Evolutionary conservation across 2,888 invertebrate species (phyloP).

Genomic region (Philereme transversata): DNA sequence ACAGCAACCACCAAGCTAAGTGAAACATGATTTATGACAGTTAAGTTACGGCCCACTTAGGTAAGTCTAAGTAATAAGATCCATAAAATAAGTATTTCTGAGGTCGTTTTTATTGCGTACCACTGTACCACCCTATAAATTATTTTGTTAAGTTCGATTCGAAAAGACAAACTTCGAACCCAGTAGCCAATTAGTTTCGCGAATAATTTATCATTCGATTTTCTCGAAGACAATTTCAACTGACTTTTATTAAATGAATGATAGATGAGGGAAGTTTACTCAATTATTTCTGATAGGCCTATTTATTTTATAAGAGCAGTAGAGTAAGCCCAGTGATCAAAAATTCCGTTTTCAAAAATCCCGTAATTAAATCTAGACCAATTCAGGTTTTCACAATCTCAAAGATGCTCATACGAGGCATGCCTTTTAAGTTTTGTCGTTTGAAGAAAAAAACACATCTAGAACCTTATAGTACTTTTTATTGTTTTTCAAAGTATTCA

Average conservation of each 20-base stretch:
- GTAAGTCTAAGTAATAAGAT: conserved; percentile 32
- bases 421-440: no score
- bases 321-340: no score
- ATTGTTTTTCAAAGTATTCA: no score
- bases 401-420: no score
- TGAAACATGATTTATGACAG: conserved; percentile 29
- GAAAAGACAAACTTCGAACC: conserved; percentile 35
- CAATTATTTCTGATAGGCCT: conserved; percentile 2
- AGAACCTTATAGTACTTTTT: no score
- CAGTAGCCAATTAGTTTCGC: conserved; percentile 37
- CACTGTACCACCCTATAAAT: conserved; percentile 34
- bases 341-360: no score
- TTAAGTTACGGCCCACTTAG: conserved; percentile 28
- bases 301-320: neutral
- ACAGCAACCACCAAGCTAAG: conserved; percentile 13
- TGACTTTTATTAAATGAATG: conserved; percentile 30
- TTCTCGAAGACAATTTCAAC: conserved; percentile 29
- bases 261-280: conserved; percentile 19
- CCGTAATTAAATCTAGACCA: no score
- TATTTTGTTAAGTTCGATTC: conserved; percentile 38
- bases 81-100: conserved; percentile 33
- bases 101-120: conserved; percentile 32
- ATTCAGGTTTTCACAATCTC: no score
- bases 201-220: conserved; percentile 40
- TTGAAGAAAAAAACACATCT: no score